A percentile compares a stretch with the other conserved stretches of the same genome.
phyloP scores from a whole-genome alignment of 2,797 vertebrate genomes.

The Sciurus carolinensis region DNA sequence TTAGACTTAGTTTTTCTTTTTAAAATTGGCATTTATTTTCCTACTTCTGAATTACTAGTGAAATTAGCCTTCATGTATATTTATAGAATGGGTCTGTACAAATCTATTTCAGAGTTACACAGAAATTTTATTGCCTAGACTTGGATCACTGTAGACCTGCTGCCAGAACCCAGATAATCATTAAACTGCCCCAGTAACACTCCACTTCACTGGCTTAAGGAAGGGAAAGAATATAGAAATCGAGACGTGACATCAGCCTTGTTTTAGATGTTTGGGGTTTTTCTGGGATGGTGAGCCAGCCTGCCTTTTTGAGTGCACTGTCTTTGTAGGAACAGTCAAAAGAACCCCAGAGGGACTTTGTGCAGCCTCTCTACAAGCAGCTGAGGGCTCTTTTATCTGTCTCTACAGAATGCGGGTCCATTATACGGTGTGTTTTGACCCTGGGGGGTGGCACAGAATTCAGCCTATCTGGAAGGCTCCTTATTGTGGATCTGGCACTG shows the following conservation, averaged over 20 bases:
- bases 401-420: background rate
- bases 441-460: background rate
- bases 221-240: slow-evolving; percentile 69
- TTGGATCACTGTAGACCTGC: slow-evolving; percentile 35
- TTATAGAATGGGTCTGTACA: slow-evolving; percentile 56
- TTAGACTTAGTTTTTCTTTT: slow-evolving; percentile 21
- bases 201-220: slow-evolving; percentile 40
- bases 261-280: slow-evolving; percentile 55
- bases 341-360: background rate
- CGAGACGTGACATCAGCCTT: slow-evolving; percentile 74
- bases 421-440: slow-evolving; percentile 40
- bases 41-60: slow-evolving; percentile 30
- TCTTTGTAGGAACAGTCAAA: background rate
- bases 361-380: background rate
- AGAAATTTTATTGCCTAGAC: slow-evolving; percentile 68
- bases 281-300: slow-evolving; percentile 5
- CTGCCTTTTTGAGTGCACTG: background rate
- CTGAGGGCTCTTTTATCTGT: background rate
- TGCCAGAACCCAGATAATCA: slow-evolving; percentile 78
- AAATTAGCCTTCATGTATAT: slow-evolving; percentile 46
- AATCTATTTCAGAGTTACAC: slow-evolving; percentile 65
- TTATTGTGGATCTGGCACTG: background rate
- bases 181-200: slow-evolving; percentile 71
- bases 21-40: slow-evolving; percentile 27
- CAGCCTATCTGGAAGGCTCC: slow-evolving; percentile 4